Conservation (phyloP, 2,888 invertebrate genomes). For the Timandra comae region DNA sequence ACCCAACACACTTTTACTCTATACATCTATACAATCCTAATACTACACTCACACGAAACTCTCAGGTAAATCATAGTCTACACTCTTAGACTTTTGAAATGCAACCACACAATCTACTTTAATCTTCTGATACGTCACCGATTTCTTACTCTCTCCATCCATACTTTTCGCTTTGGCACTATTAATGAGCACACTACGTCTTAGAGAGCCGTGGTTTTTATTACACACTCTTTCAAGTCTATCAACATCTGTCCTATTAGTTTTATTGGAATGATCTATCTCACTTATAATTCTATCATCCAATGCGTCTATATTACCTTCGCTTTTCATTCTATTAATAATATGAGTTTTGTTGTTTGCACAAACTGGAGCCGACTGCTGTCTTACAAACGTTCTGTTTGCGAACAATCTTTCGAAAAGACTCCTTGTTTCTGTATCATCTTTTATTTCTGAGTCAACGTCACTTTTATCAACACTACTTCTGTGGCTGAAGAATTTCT, state of each 20-base stretch:
- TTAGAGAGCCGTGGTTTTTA: conserved; percentile 40
- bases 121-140: conserved; percentile 52
- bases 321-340: conserved; percentile 58
- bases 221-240: neutral
- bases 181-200: conserved; percentile 70
- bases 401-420: conserved; percentile 57
- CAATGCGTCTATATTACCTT: conserved; percentile 51
- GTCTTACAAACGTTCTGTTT: conserved; percentile 52
- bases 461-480: conserved; percentile 61
- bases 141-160: conserved; percentile 49
- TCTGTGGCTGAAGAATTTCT: conserved; percentile 67
- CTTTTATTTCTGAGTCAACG: conserved; percentile 45
- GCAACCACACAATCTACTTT: conserved; percentile 64
- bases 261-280: conserved; percentile 58
- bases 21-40: too few relatives aligned
- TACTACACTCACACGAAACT: conserved; percentile 62
- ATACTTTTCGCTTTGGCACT: conserved; percentile 62
- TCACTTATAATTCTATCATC: conserved; percentile 40
- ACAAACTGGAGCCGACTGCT: conserved; percentile 62
- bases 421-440: conserved; percentile 35
- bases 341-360: conserved; percentile 42
- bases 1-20: too few relatives aligned
- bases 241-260: conserved; percentile 38
- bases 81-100: conserved; percentile 57
- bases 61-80: conserved; percentile 62